Evolutionary conservation across 2,888 invertebrate species (phyloP).

Genomic region (Panzeria rudis): DNA sequence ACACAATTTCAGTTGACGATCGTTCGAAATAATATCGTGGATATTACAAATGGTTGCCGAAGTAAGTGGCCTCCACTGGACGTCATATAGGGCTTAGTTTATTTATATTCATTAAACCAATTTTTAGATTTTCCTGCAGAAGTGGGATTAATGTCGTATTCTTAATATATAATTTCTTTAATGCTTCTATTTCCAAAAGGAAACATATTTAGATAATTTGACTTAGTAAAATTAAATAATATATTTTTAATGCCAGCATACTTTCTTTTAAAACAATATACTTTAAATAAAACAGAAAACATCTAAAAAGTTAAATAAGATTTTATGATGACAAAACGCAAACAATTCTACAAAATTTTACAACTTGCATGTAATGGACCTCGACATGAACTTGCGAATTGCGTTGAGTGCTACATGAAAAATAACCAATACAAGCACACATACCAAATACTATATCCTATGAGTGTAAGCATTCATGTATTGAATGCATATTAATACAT

Average conservation of each 20-base stretch:
- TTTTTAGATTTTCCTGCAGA: too few species aligned
- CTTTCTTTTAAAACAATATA: conserved; percentile 39
- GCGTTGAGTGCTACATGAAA: conserved; percentile 34
- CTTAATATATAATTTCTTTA: too few species aligned
- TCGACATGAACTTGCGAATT: conserved; percentile 53
- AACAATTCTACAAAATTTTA: conserved; percentile 70
- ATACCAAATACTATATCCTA: not conserved
- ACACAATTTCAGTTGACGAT: too few species aligned
- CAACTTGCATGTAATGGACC: conserved; percentile 67
- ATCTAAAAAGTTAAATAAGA: conserved; percentile 45
- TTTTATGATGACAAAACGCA: conserved; percentile 71
- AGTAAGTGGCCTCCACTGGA: too few species aligned
- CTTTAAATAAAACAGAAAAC: conserved; percentile 32
- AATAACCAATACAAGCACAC: not conserved
- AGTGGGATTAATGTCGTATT: too few species aligned
- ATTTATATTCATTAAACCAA: too few species aligned
- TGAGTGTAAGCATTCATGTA: conserved; percentile 9
- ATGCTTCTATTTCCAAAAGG: not conserved
- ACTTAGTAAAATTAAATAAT: conserved; percentile 1
- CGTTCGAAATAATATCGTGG: too few species aligned
- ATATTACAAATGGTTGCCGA: too few species aligned
- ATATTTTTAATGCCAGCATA: not conserved
- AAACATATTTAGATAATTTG: not conserved
- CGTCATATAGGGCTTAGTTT: too few species aligned
- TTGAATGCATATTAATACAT: conserved; percentile 58